These are phyloP conservation scores for Panurus biarmicus DNA, from an alignment of 2,113 vertebrate species.

Conservation along the genomic window DNA sequence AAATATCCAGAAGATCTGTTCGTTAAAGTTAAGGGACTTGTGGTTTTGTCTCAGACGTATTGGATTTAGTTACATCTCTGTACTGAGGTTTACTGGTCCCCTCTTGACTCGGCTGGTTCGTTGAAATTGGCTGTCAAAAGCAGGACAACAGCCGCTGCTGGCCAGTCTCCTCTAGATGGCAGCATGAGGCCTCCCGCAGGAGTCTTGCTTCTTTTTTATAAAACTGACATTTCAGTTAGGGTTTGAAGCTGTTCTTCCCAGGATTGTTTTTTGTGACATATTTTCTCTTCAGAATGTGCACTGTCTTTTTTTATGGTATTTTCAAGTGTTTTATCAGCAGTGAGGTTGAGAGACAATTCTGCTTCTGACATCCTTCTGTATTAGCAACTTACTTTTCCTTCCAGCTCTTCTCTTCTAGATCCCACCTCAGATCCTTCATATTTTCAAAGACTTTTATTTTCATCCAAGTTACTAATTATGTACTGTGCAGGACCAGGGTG, in stretches of 20 bases:
- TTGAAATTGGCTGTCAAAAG: background rate
- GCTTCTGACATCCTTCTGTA: background rate
- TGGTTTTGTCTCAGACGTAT: background rate
- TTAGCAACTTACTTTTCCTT: background rate
- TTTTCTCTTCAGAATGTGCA: background rate
- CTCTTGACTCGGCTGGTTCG: background rate
- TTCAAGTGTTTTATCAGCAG: background rate
- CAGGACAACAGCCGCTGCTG: too few relatives aligned
- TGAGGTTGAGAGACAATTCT: background rate
- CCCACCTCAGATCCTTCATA: background rate
- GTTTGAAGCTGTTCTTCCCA: background rate
- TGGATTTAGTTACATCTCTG: background rate
- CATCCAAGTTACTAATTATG: background rate
- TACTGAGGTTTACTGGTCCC: background rate
- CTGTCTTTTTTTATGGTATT: background rate
- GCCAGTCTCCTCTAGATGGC: constrained; percentile 66
- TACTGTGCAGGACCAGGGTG: background rate
- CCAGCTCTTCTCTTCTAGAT: background rate
- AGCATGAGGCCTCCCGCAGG: constrained; percentile 35
- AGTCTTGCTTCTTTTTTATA: background rate
- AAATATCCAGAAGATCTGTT: background rate
- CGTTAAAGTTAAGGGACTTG: background rate
- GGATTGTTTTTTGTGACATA: background rate
- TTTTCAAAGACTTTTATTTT: background rate
- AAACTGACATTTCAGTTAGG: background rate